Conservation (phyloP, 2,797 vertebrate genomes). For the Choloepus didactylus region DNA sequence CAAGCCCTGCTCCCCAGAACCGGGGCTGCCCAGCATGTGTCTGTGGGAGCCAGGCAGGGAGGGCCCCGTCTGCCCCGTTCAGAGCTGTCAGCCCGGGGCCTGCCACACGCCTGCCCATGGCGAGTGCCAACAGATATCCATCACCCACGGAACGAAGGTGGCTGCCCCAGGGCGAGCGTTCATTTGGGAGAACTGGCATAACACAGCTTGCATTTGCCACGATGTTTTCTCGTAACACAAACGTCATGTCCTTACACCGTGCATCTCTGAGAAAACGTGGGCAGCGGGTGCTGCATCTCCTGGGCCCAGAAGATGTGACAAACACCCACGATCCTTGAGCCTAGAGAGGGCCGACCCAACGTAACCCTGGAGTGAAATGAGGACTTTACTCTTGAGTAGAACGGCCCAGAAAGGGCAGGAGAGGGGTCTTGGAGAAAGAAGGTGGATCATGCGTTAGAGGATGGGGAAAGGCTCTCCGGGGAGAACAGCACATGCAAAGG, state of each 20-base stretch:
- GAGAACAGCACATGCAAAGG: not conserved
- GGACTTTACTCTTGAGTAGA: fast-evolving
- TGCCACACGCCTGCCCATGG: not conserved
- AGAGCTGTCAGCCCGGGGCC: too few species aligned
- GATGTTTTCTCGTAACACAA: not conserved
- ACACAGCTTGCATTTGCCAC: not conserved
- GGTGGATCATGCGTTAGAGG: not conserved
- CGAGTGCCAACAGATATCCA: too few species aligned
- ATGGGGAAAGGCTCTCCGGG: too few species aligned
- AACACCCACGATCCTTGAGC: fast-evolving
- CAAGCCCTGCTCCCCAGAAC: not conserved
- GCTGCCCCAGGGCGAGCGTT: fast-evolving
- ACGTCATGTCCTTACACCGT: fast-evolving
- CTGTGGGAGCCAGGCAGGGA: too few species aligned
- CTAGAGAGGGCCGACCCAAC: not conserved
- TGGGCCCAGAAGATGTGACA: not conserved
- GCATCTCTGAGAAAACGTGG: too few species aligned
- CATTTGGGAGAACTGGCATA: fast-evolving
- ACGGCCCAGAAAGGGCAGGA: not conserved
- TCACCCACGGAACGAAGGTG: fast-evolving
- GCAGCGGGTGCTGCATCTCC: not conserved
- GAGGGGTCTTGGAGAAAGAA: not conserved
- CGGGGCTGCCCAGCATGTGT: too few species aligned
- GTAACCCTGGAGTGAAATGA: not conserved
- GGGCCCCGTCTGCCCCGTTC: not conserved